Percentiles rank a stretch among this genome's conserved stretches.
Evolutionary conservation across 1,140 invertebrate genomes (phyloP).

Genomic region (Pseudomyrmex gracilis): DNA sequence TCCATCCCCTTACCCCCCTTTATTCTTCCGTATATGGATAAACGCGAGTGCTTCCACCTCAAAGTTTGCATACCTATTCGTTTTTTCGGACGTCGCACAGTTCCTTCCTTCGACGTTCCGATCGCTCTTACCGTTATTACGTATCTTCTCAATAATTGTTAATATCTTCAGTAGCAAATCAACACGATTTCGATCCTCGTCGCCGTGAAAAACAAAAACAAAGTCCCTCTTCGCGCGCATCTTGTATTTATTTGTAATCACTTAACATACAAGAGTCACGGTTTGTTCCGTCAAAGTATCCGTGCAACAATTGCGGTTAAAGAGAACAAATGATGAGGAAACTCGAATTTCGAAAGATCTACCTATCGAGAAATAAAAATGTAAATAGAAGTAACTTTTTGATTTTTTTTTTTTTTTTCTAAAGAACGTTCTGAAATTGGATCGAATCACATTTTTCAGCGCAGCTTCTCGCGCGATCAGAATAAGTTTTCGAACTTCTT

Average conservation of each 20-base stretch:
- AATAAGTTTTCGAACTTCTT: too few species aligned
- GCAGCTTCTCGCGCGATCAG: too few species aligned
- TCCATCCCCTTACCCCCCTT: background rate
- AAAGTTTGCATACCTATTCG: background rate
- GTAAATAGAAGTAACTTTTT: too few species aligned
- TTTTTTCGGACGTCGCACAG: slow-evolving; percentile 45
- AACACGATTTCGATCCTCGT: slow-evolving; percentile 26
- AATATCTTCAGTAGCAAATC: slow-evolving; percentile 21
- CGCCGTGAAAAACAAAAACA: slow-evolving; percentile 18
- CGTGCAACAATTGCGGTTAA: too few species aligned
- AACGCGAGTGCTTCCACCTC: slow-evolving; percentile 36
- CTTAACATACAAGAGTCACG: slow-evolving; percentile 5
- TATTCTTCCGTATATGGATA: slow-evolving; percentile 3
- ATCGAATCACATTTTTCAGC: too few species aligned
- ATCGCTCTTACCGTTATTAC: slow-evolving; percentile 58
- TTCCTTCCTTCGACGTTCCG: too few species aligned
- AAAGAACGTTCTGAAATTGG: too few species aligned
- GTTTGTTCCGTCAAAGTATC: too few species aligned
- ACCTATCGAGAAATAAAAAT: too few species aligned
- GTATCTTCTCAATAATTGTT: background rate
- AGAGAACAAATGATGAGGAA: too few species aligned
- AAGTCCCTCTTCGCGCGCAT: background rate
- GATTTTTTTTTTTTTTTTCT: too few species aligned
- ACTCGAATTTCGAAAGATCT: too few species aligned
- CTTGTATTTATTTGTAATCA: slow-evolving; percentile 20